Evolutionary conservation across 30 jellyfish, hydroid and myxozoan species (phyloP), one percentile per base, ranked within the genome.

Genomic region (Catostylus mosaicus): DNA sequence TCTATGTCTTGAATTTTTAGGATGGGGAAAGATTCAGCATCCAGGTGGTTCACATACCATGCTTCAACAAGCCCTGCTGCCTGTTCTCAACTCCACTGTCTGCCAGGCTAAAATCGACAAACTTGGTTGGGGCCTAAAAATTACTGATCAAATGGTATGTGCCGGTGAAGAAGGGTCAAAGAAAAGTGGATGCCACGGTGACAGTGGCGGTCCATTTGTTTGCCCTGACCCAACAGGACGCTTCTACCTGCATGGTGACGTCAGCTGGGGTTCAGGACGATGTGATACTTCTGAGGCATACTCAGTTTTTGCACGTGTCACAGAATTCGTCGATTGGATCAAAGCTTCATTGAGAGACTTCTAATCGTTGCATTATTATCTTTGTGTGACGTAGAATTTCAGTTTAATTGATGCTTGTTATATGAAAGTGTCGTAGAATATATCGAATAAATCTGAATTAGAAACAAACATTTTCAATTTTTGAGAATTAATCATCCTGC

Each of bases 111-210:
- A 81, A 47, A 43, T 81, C 67, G 91, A 81, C 31, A 69, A 68
- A 51, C 34, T 51, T 37, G 77, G 60, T 33, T 73, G 84, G 95
- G 82, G 84, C 12, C 38, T 69, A 26, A 37, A 40, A 31, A 85
- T 85, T 0, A 75, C 88, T 0, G 69, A 73, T 45, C 77, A 73
- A 38, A 85, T 85, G 95, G 89, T 85, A 6, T 85, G 95, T 64
- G 95, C 88, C 0, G 95, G 88, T 16, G 82, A 60, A 6, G 73
- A 20, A 12, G 89, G 85, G 24, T 38, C 89, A 45, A 63, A 50
- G 45, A 62, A 85, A 33, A 69, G 88, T 72, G 96, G 96, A 12
- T 88, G 96, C 57, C 96, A 88, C 63, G 96, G 96, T 45, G 96
- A 88, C 46, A 73, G 90, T 36, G 96, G 96, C 69, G 96, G 96